Conservation (phyloP, 1,140 invertebrate genomes). For the Pentalonia nigronervosa region DNA sequence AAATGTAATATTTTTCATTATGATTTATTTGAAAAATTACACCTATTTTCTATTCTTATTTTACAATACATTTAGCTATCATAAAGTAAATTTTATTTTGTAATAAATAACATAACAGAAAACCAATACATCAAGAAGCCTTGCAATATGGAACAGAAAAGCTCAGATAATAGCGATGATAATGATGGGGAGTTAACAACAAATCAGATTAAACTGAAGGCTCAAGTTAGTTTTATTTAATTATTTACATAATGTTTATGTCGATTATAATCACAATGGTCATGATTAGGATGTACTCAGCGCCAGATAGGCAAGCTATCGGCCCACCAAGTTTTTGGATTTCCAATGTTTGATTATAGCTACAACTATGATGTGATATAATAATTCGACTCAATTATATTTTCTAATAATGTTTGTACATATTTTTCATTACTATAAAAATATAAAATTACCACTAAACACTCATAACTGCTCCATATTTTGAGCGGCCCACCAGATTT, state of each 20-base stretch:
- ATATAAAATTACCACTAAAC: too few species aligned
- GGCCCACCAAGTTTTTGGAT: too few species aligned
- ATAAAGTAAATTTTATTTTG: neutral
- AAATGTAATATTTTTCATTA: neutral
- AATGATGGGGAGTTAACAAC: neutral
- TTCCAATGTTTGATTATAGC: too few species aligned
- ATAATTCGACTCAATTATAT: too few species aligned
- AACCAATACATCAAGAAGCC: neutral
- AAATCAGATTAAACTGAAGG: conserved; percentile 28
- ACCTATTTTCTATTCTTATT: neutral
- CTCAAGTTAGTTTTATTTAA: conserved; percentile 30
- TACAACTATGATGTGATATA: too few species aligned
- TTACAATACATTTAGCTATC: neutral
- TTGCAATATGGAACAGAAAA: neutral
- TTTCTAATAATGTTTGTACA: too few species aligned
- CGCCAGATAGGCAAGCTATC: too few species aligned
- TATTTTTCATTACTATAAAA: too few species aligned
- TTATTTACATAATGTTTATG: neutral
- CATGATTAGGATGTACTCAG: neutral
- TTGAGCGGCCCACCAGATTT: too few species aligned
- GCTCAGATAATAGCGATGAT: neutral
- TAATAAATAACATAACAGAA: neutral
- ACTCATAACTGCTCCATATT: too few species aligned
- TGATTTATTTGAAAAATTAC: neutral
- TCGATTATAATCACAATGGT: neutral